Conservation (phyloP, 2,797 vertebrate species). For the Thalassophryne amazonica region DNA sequence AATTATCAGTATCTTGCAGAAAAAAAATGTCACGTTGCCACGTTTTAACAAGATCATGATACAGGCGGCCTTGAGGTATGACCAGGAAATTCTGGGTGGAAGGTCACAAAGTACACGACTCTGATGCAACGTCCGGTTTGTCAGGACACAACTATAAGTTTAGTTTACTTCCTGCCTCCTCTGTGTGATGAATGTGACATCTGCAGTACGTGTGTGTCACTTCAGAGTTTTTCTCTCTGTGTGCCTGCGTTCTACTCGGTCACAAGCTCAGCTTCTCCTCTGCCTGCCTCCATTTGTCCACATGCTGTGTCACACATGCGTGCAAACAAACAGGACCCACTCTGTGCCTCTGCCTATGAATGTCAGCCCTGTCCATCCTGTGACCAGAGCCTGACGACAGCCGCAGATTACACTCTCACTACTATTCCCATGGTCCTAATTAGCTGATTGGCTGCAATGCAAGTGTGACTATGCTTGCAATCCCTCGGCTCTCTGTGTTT, state of each 20-base stretch:
- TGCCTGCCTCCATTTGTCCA: no score
- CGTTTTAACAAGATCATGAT: constrained; percentile 39
- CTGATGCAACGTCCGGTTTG: no score
- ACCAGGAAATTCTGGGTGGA: not conserved
- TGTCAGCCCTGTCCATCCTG: constrained; percentile 51
- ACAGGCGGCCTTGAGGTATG: constrained; percentile 20
- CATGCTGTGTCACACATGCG: no score
- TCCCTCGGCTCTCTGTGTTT: constrained; percentile 19
- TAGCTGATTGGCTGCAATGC: constrained; percentile 58
- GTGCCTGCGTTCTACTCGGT: no score
- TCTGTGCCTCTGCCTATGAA: constrained; percentile 43
- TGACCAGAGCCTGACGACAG: constrained; percentile 49
- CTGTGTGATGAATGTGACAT: no score
- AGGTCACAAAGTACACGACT: not conserved
- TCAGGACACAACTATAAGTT: no score
- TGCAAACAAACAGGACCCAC: no score
- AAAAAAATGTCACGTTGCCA: constrained; percentile 10
- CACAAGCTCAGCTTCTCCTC: no score
- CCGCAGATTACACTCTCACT: constrained; percentile 32
- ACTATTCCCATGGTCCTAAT: constrained; percentile 61
- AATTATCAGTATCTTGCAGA: not conserved
- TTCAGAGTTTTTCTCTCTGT: no score
- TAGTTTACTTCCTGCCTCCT: no score
- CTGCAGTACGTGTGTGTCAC: no score
- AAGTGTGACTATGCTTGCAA: constrained; percentile 19